Conservation (phyloP, 2,888 invertebrate species). For the Rugalucina vietnamica region DNA sequence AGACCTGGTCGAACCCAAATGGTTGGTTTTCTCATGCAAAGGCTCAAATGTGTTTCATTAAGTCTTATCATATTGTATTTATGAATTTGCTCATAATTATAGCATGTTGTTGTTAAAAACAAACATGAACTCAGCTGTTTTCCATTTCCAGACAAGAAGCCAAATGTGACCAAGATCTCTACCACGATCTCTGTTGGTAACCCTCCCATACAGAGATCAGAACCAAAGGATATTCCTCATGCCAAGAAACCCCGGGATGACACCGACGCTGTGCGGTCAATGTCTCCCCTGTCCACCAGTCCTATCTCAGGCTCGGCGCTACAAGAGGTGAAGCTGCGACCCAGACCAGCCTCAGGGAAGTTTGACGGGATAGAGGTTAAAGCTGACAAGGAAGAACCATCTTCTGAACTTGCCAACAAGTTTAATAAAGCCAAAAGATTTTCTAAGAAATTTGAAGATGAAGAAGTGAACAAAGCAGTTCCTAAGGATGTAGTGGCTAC, state of each 20-base stretch:
- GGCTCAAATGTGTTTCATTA: no score
- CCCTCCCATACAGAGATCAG: conserved; percentile 37
- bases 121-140: no score
- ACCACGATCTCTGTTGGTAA: conserved; percentile 56
- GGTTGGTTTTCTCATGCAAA: no score
- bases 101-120: no score
- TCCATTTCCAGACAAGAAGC: conserved; percentile 8
- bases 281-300: conserved; percentile 61
- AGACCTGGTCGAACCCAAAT: no score
- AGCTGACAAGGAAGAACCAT: conserved; percentile 19
- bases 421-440: conserved; percentile 67
- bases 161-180: conserved; percentile 40
- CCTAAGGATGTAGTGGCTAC: neutral
- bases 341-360: conserved; percentile 49
- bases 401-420: conserved; percentile 65
- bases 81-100: no score
- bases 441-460: conserved; percentile 63
- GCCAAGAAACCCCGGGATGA: conserved; percentile 23
- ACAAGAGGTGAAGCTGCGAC: conserved; percentile 60
- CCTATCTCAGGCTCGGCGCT: conserved; percentile 54
- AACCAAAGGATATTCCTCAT: conserved; percentile 52
- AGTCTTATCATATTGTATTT: no score
- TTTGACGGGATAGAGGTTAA: conserved; percentile 42
- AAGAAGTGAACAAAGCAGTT: conserved; percentile 4
- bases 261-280: conserved; percentile 31